Percentiles rank a stretch among this genome's conserved stretches.
phyloP scores from a whole-genome alignment of 2,113 vertebrate species.

The Phyllostomus discolor region DNA sequence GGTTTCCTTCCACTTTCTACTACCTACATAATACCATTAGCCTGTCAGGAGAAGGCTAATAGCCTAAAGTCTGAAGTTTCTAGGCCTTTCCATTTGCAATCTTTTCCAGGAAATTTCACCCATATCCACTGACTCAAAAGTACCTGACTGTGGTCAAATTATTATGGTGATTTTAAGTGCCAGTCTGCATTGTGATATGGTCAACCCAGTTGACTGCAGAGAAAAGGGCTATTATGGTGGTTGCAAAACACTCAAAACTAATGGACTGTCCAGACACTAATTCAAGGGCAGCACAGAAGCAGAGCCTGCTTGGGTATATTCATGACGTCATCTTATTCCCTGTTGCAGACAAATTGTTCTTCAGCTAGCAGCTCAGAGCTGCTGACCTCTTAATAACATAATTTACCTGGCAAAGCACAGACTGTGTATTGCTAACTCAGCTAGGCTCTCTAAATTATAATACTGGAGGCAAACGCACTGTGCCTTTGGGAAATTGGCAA shows the following conservation, averaged over 20 bases:
- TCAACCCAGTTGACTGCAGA: not conserved
- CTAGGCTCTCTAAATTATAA: not conserved
- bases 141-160: not conserved
- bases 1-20: not conserved
- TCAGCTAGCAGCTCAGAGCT: not conserved
- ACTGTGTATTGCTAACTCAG: not conserved
- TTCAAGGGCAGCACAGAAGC: not conserved
- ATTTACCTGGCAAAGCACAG: not conserved
- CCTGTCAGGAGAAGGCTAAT: not conserved
- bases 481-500: not conserved
- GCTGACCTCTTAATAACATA: not conserved
- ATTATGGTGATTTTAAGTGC: not conserved
- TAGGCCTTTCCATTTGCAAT: not conserved
- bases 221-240: not conserved
- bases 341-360: not conserved
- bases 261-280: not conserved
- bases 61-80: not conserved
- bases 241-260: not conserved
- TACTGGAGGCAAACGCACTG: not conserved
- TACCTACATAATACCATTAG: not conserved
- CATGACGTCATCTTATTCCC: not conserved
- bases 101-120: not conserved
- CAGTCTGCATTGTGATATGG: not conserved
- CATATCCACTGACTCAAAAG: not conserved
- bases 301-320: not conserved